Percentiles rank a stretch among this genome's conserved stretches.
Conservation (phyloP, 2,797 vertebrate genomes). For the Manis crassicaudata region DNA sequence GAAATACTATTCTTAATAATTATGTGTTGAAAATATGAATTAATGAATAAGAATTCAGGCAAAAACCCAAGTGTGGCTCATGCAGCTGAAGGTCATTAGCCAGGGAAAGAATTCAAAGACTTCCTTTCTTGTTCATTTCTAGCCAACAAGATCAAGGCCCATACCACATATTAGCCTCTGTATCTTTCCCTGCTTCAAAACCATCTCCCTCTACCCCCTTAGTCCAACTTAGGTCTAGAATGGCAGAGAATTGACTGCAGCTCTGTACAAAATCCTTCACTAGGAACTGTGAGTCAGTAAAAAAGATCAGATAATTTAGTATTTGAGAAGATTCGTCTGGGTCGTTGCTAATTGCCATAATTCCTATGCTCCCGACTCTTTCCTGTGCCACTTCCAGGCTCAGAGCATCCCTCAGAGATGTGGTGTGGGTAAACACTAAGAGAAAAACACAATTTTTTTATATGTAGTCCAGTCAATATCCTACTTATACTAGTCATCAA, state of each 20-base stretch:
- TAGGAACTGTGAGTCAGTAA: not conserved
- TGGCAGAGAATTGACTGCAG: not conserved
- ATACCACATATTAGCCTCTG: not conserved
- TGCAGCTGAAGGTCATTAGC: not conserved
- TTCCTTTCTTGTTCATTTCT: not conserved
- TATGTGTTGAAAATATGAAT: not conserved
- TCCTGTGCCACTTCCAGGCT: not conserved
- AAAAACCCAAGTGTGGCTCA: not conserved
- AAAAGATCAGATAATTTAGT: not conserved
- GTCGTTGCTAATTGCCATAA: not conserved
- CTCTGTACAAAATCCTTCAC: not conserved
- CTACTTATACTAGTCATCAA: not conserved
- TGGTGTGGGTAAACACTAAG: not conserved
- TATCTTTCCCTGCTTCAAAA: not conserved
- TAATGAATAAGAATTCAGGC: not conserved
- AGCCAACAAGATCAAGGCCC: not conserved
- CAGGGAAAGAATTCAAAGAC: not conserved
- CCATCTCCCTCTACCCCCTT: too few species aligned
- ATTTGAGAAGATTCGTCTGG: not conserved
- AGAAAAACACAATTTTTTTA: not conserved
- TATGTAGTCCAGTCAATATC: not conserved
- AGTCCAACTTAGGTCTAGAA: not conserved
- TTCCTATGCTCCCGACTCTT: not conserved
- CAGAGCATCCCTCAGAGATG: not conserved
- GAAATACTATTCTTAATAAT: not conserved